Evolutionary conservation across 2,888 invertebrate genomes (phyloP), one percentile per base, ranked within the genome.

Genomic region (Eustalomyia histrio): DNA sequence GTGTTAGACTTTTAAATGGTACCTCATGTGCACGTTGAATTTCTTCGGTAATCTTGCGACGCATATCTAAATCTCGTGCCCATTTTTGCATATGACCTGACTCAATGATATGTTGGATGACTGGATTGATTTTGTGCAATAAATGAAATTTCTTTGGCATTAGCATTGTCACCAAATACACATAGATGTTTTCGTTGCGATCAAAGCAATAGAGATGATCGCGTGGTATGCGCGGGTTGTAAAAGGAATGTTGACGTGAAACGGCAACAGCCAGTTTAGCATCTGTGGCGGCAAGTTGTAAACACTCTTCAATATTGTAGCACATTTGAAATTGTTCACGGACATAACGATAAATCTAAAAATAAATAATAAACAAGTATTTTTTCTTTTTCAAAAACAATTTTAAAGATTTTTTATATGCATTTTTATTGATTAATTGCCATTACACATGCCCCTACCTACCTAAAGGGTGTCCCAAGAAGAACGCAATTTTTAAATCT

Each of bases 51-150:
- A 89, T 85, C 55, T 83, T 84, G 29, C 88, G 87, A 9, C 85
- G 83, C 84, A 86, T 86, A 47, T 88, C 88, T 76, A 90, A 69
- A 18, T 90, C 90, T 0, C 87, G 84, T 1, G 88, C 86, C 90
- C 90, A 91, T 75, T 90, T 90, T 16, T 88, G 86, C 84, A 90
- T 86, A 52, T 90, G 88, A 0, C 90, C 91, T 50, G 89, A 89
- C 68, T 91, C 91, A 17, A 88, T 88, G 2, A 89, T 85, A 17
- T 86, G 83, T 58, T 89, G 88, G 58, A 90, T 89, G 5, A 90
- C 84, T 0, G 86, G 86, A 84, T 91, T 90, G 50, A 91, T 88
- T 76, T 87, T 87, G 24, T 88, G 87, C 76, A 90, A 76, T 16
- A 90, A 74, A 85, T 90, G 90, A 63, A 86, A 88, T 69, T 90